A percentile compares a stretch with the other conserved stretches of the same genome.
Evolutionary conservation across 2,797 vertebrate genomes (phyloP).

Genomic region (Phrynocephalus vlangalii): DNA sequence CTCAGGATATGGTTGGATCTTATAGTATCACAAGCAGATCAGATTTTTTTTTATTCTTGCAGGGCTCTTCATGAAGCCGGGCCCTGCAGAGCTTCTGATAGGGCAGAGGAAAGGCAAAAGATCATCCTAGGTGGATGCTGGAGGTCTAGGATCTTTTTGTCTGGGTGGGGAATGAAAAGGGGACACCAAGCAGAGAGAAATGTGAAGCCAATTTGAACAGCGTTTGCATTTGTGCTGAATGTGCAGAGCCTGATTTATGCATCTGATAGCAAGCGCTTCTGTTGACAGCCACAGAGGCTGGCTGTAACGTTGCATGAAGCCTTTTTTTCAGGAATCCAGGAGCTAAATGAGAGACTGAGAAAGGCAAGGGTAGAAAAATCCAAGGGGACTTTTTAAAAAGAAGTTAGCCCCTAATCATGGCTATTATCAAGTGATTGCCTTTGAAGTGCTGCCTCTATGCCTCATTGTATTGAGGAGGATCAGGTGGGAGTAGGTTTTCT

Average conservation of each 20-base stretch:
- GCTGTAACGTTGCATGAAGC: neutral
- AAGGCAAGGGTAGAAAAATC: neutral
- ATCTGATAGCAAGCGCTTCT: neutral
- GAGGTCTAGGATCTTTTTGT: neutral
- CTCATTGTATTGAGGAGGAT: neutral
- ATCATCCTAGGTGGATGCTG: no score
- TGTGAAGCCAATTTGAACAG: neutral
- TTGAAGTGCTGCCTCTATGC: neutral
- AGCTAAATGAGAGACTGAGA: neutral
- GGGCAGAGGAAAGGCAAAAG: no score
- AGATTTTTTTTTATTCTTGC: no score
- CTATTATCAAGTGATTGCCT: no score
- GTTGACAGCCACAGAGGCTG: neutral
- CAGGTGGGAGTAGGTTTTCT: neutral
- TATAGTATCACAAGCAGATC: no score
- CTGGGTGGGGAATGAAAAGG: neutral
- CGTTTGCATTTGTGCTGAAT: conserved; percentile 25
- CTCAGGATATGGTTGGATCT: no score
- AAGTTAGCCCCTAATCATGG: no score
- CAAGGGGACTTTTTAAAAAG: no score
- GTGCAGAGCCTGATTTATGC: conserved; percentile 3
- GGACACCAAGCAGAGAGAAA: no score
- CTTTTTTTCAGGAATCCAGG: neutral
- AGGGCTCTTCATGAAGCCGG: no score
- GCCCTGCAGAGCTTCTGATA: no score